Conservation (phyloP, 2,888 invertebrate species). For the Macrophya annulata region DNA sequence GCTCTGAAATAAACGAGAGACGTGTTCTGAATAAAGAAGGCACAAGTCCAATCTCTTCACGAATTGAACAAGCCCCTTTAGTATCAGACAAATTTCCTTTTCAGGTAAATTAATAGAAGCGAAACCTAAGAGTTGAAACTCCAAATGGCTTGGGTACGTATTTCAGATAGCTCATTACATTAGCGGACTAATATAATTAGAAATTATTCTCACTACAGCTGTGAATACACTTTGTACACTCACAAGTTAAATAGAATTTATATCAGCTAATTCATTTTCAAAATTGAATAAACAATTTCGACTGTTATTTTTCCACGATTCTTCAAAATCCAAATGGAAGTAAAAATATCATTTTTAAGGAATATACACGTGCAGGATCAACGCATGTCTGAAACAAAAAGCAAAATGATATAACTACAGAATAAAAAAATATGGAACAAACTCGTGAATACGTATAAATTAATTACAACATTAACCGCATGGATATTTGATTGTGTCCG, state of each 20-base stretch:
- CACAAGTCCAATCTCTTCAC: conserved; percentile 18
- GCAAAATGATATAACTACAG: too few species aligned
- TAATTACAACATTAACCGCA: neutral
- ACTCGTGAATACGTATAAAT: conserved; percentile 12
- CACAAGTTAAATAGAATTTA: neutral
- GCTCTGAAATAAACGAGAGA: conserved; percentile 38
- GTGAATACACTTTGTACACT: neutral
- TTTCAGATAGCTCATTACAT: neutral
- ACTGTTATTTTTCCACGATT: neutral
- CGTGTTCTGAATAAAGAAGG: conserved; percentile 12
- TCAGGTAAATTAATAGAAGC: conserved; percentile 25
- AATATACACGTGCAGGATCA: neutral
- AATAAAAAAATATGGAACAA: neutral
- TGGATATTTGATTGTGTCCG: conserved; percentile 27
- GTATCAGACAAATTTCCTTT: conserved; percentile 12
- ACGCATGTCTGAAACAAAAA: neutral
- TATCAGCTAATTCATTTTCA: too few species aligned
- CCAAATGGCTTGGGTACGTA: neutral
- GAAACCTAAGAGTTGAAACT: conserved; percentile 12
- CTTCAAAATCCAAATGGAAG: neutral
- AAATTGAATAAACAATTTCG: too few species aligned
- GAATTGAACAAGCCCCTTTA: neutral
- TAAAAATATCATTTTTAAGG: neutral
- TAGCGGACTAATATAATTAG: conserved; percentile 3
- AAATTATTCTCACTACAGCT: neutral